Base-by-base conservation (phyloP, 2,797 vertebrate species). In the Etheostoma nigrum region DNA sequence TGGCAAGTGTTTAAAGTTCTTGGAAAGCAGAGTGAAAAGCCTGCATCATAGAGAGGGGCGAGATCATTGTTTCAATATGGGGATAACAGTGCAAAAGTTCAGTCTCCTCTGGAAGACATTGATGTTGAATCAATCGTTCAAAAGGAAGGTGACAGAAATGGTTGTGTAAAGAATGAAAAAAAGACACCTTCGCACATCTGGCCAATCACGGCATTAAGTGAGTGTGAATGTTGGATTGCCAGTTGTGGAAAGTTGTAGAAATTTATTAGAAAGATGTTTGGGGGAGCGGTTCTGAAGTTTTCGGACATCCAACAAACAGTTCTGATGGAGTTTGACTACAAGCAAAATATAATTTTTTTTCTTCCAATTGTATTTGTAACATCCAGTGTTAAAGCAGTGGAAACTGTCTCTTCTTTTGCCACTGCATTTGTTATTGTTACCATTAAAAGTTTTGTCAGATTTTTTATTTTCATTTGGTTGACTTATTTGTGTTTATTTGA, bases 1-100 rank as follows among this genome's bases (percentile, higher is more conserved):
- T 42, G 33, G 48, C n/a, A 65, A 65, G 21, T 27, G 49, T 64
- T 30, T 57, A 7, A 40, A 63, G 54, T 67, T 49, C 12, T 65
- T 13, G 11, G 48, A 21, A 47, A 21, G 25, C 19, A 5, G 16
- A 27, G 10, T 25, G 36, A 44, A 67, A 67, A 54, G 36, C 40
- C 12, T 18, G 40, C 9, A 1, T 42, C 51, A 57, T 4, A 33
- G 42, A 47, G 53, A 55, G 19, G 18, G n/a, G n/a, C 10, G 4
- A 19, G 27, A 59, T 40, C 23, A 1, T 58, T 1, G 4, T n/a
- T n/a, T 30, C 1, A 47, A 14, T 25, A 25, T 11, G 40, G 59
- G 42, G 21, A 25, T 61, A 55, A 47, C 3, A 0, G 36, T 14
- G 0, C 7, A 66, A 33, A 21, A 23, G 40, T 49, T 52, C 30